Conservation (phyloP, 2,888 invertebrate species). For the Epistrophe grossulariae region DNA sequence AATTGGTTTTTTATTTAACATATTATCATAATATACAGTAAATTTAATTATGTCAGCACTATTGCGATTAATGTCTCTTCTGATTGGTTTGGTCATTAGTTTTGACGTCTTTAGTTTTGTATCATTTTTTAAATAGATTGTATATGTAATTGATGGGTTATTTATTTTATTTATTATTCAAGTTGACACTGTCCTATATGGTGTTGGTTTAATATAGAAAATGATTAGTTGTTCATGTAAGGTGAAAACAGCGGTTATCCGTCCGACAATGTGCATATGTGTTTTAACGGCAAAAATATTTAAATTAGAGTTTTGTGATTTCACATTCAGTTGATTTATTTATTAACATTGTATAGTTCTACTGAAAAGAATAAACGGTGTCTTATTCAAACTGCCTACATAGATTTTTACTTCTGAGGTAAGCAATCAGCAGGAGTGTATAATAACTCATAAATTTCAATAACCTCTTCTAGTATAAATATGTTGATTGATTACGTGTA, state of each 20-base stretch:
- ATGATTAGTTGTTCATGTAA: constrained; percentile 52
- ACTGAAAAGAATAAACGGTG: no score
- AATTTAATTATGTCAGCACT: constrained; percentile 44
- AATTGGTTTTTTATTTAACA: constrained; percentile 51
- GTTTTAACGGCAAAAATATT: constrained; percentile 29
- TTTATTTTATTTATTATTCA: constrained; percentile 52
- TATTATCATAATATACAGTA: constrained; percentile 8
- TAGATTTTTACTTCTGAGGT: no score
- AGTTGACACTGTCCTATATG: constrained; percentile 31
- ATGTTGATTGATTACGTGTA: no score
- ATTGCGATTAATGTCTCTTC: constrained; percentile 59
- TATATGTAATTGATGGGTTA: constrained; percentile 43
- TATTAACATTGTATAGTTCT: background rate
- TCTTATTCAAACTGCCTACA: background rate
- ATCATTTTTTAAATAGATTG: constrained; percentile 14
- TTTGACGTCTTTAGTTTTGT: constrained; percentile 44
- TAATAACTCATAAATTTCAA: no score
- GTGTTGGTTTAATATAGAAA: constrained; percentile 11
- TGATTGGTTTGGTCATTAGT: constrained; percentile 55
- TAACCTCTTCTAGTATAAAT: no score
- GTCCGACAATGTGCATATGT: background rate
- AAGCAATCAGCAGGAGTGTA: no score
- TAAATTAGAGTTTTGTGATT: background rate
- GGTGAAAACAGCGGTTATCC: constrained; percentile 29
- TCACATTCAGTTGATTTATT: background rate